Percentiles rank a stretch among this genome's conserved stretches.
phyloP scores from a whole-genome alignment of 2,888 invertebrate species.

The Scotopteryx bipunctaria region DNA sequence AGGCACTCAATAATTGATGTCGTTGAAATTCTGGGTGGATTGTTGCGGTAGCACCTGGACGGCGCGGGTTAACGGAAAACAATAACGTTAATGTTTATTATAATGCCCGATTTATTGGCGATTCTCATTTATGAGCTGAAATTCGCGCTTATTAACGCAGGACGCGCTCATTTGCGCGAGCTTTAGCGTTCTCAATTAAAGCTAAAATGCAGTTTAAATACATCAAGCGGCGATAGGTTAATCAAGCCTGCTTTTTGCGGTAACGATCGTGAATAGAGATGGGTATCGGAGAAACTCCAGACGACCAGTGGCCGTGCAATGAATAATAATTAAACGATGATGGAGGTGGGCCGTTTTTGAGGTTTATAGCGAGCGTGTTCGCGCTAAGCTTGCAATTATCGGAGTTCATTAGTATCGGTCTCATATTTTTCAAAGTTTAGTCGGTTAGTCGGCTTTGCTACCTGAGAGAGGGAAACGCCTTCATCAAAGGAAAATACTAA shows the following conservation, averaged over 20 bases:
- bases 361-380: slow-evolving; percentile 61
- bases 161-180: slow-evolving; percentile 67
- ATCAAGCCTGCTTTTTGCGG: slow-evolving; percentile 54
- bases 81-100: slow-evolving; percentile 81
- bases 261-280: slow-evolving; percentile 52
- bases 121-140: slow-evolving; percentile 74
- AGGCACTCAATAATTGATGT: slow-evolving; percentile 82
- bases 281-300: slow-evolving; percentile 50
- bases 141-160: slow-evolving; percentile 70
- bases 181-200: slow-evolving; percentile 77
- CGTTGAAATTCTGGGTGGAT: slow-evolving; percentile 79
- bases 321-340: slow-evolving; percentile 70
- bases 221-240: slow-evolving; percentile 42
- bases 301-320: slow-evolving; percentile 50
- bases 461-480: background rate
- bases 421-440: slow-evolving; percentile 59
- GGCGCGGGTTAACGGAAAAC: slow-evolving; percentile 66
- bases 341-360: slow-evolving; percentile 60
- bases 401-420: slow-evolving; percentile 62
- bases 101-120: slow-evolving; percentile 79
- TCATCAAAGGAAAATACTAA: too few species aligned
- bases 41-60: slow-evolving; percentile 71
- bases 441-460: slow-evolving; percentile 23
- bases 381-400: slow-evolving; percentile 66
- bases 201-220: slow-evolving; percentile 72